These are phyloP conservation scores for Tetranychus cinnabarinus DNA, from an alignment of 1,140 invertebrate species.

Conservation along the genomic window DNA sequence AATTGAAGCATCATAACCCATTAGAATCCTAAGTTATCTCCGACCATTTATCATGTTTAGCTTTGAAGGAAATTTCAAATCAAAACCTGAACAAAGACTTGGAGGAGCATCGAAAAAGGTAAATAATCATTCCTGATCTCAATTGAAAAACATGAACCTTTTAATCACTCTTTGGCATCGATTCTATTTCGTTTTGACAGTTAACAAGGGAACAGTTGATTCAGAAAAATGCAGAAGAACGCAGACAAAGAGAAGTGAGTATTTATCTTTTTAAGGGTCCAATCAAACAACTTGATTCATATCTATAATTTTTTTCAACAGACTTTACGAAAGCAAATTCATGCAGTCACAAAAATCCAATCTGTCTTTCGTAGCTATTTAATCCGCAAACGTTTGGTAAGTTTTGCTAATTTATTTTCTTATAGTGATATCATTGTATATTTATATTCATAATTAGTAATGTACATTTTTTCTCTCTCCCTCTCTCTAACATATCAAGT, in stretches of 20 bases:
- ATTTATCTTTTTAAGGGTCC: background rate
- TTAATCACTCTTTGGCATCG: background rate
- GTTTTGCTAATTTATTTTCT: background rate
- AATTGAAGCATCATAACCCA: too few species aligned
- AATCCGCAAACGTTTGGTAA: background rate
- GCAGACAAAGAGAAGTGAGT: slow-evolving; percentile 52
- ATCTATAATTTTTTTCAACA: background rate
- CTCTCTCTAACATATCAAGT: background rate
- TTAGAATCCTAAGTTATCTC: too few species aligned
- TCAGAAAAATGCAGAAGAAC: slow-evolving; percentile 49
- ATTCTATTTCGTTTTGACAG: background rate
- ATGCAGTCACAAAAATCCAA: slow-evolving; percentile 11
- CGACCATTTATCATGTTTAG: background rate
- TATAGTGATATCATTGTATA: background rate
- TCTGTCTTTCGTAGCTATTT: slow-evolving; percentile 7
- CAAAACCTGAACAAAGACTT: slow-evolving; percentile 65
- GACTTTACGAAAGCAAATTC: slow-evolving; percentile 2
- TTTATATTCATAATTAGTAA: background rate
- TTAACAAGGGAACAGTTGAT: slow-evolving; percentile 35
- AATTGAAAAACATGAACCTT: background rate
- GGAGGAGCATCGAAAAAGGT: slow-evolving; percentile 44
- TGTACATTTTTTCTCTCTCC: background rate
- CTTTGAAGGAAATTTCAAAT: slow-evolving; percentile 73
- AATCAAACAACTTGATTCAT: background rate
- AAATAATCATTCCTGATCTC: slow-evolving; percentile 7